Evolutionary conservation across 2,888 invertebrate genomes (phyloP).

Genomic region (Boloria euphrosyne): DNA sequence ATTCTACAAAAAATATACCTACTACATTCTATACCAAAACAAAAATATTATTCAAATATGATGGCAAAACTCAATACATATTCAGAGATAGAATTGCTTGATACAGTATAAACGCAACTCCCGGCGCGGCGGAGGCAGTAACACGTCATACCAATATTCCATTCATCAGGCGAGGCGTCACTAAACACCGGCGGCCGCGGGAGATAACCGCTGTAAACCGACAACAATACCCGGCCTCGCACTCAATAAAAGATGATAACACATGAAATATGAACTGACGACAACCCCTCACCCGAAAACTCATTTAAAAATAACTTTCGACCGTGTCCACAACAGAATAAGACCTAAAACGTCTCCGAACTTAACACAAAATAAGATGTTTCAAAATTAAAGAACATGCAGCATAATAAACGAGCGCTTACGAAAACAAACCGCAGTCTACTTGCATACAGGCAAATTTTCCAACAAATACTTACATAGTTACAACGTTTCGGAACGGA

Average conservation of each 20-base stretch:
- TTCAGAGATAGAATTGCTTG: slow-evolving; percentile 33
- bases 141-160: slow-evolving; percentile 64
- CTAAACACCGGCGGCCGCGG: slow-evolving; percentile 74
- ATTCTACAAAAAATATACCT: background rate
- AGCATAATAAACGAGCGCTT: slow-evolving; percentile 70
- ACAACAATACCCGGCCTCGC: slow-evolving; percentile 78
- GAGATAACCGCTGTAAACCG: slow-evolving; percentile 80
- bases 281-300: slow-evolving; percentile 61
- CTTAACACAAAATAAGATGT: slow-evolving; percentile 51
- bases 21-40: slow-evolving; percentile 18
- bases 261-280: slow-evolving; percentile 81
- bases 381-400: slow-evolving; percentile 48
- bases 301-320: slow-evolving; percentile 39
- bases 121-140: slow-evolving; percentile 45
- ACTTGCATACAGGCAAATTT: slow-evolving; percentile 76
- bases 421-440: slow-evolving; percentile 76
- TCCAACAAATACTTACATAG: slow-evolving; percentile 71
- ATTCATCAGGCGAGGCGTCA: slow-evolving; percentile 72
- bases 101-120: slow-evolving; percentile 44
- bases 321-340: slow-evolving; percentile 44
- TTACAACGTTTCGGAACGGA: slow-evolving; percentile 79
- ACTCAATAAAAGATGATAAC: slow-evolving; percentile 83
- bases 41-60: slow-evolving; percentile 12
- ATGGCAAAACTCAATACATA: slow-evolving; percentile 24
- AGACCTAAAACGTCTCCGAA: slow-evolving; percentile 40